Evolutionary conservation across 2,113 vertebrate species (phyloP).

Genomic region (Gobius niger): DNA sequence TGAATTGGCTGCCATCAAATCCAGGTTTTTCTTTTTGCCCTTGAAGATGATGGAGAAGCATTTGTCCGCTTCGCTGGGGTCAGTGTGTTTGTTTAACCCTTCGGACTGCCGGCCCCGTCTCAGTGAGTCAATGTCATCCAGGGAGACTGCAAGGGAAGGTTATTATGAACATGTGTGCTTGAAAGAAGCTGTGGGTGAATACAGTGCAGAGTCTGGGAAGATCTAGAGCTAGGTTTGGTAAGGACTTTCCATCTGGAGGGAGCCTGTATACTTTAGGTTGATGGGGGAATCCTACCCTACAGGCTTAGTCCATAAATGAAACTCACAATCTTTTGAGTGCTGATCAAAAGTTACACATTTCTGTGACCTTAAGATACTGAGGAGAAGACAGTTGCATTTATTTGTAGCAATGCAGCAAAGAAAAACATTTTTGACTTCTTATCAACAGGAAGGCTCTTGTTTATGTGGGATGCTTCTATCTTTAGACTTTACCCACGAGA

Average conservation of each 20-base stretch:
- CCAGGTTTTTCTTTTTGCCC: slow-evolving; percentile 84
- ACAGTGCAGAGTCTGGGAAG: too few relatives aligned
- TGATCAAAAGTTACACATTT: too few relatives aligned
- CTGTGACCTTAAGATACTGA: too few relatives aligned
- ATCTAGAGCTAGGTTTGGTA: too few relatives aligned
- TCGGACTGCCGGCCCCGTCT: slow-evolving; percentile 89
- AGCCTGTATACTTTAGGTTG: too few relatives aligned
- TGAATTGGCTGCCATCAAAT: slow-evolving; percentile 80
- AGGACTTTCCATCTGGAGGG: too few relatives aligned
- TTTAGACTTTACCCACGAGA: slow-evolving; percentile 19
- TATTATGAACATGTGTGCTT: not conserved
- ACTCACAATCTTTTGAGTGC: too few relatives aligned
- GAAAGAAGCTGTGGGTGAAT: too few relatives aligned
- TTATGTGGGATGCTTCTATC: not conserved
- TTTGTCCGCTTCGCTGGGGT: slow-evolving; percentile 72
- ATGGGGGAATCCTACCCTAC: too few relatives aligned
- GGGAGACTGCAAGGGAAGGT: slow-evolving; percentile 78
- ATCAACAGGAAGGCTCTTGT: slow-evolving; percentile 59
- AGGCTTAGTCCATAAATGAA: too few relatives aligned
- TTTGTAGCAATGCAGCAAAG: not conserved
- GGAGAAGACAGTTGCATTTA: not conserved
- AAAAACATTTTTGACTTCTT: slow-evolving; percentile 18
- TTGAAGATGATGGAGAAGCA: slow-evolving; percentile 97
- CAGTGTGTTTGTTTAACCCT: slow-evolving; percentile 85
- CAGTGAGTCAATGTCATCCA: slow-evolving; percentile 91